Evolutionary conservation across 2,113 vertebrate genomes (phyloP).

Genomic region (Oreotragus oreotragus): DNA sequence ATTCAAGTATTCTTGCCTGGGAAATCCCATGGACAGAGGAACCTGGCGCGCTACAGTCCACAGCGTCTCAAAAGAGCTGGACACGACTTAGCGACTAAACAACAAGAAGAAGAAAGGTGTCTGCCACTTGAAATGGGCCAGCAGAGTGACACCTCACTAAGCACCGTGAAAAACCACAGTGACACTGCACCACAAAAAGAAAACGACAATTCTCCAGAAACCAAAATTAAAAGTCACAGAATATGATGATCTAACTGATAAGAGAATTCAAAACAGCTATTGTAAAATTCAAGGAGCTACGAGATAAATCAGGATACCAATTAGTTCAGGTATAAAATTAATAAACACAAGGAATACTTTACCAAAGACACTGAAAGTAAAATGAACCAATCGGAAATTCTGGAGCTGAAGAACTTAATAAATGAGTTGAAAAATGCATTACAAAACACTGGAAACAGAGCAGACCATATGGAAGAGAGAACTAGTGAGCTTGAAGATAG

Average conservation of each 20-base stretch:
- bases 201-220: not conserved
- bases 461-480: not conserved
- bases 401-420: not conserved
- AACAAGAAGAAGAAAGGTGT: not conserved
- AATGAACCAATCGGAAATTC: not conserved
- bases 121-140: not conserved
- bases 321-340: not conserved
- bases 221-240: not conserved
- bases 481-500: not conserved
- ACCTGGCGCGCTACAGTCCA: not conserved
- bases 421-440: not conserved
- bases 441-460: not conserved
- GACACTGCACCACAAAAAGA: not conserved
- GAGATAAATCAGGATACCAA: not conserved
- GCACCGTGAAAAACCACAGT: not conserved
- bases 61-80: not conserved
- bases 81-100: not conserved
- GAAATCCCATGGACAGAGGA: not conserved
- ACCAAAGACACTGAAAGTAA: not conserved
- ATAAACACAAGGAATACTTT: not conserved
- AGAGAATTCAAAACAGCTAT: not conserved
- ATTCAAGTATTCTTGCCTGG: not conserved
- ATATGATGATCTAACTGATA: not conserved
- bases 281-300: not conserved
- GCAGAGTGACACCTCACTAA: not conserved